Evolutionary conservation across 2,113 vertebrate genomes (phyloP).

Genomic region (Thamnaconus septentrionalis): DNA sequence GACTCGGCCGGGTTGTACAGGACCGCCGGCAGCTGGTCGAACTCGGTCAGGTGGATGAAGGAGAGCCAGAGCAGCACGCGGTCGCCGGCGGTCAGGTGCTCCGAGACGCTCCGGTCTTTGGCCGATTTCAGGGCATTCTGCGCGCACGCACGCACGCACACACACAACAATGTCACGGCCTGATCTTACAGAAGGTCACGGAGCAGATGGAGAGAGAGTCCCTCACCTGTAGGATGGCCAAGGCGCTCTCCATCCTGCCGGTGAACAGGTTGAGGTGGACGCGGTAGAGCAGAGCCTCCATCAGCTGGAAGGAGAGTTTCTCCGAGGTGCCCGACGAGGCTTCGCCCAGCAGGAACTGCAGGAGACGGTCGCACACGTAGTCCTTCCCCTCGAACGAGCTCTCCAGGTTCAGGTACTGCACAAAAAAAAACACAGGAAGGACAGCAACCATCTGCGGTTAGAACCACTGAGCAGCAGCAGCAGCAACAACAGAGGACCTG

Average conservation of each 20-base stretch:
- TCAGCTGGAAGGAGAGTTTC: conserved; percentile 85
- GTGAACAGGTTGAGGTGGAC: conserved; percentile 88
- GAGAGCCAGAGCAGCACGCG: conserved; percentile 90
- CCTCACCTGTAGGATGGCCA: conserved; percentile 86
- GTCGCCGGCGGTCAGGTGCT: conserved; percentile 64
- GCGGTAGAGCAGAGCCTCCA: conserved; percentile 89
- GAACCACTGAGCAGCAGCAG: background rate
- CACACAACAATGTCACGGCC: no score
- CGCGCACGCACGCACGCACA: background rate
- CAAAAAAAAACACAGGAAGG: background rate
- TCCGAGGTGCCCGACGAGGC: conserved; percentile 61
- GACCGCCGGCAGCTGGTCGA: conserved; percentile 80
- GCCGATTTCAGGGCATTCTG: conserved; percentile 84
- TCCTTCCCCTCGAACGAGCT: conserved; percentile 93
- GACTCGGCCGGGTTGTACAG: conserved; percentile 85
- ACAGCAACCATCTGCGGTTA: background rate
- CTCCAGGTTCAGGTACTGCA: conserved; percentile 89
- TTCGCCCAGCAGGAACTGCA: conserved; percentile 79
- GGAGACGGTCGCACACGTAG: conserved; percentile 85
- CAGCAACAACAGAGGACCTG: background rate
- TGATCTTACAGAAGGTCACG: background rate
- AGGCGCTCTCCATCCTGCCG: conserved; percentile 84
- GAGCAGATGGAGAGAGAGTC: no score
- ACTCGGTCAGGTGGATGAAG: conserved; percentile 91
- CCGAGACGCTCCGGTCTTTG: conserved; percentile 38